These are phyloP conservation scores for Euura saliciscinereae DNA, from an alignment of 1,140 invertebrate genomes.

Conservation along the genomic window DNA sequence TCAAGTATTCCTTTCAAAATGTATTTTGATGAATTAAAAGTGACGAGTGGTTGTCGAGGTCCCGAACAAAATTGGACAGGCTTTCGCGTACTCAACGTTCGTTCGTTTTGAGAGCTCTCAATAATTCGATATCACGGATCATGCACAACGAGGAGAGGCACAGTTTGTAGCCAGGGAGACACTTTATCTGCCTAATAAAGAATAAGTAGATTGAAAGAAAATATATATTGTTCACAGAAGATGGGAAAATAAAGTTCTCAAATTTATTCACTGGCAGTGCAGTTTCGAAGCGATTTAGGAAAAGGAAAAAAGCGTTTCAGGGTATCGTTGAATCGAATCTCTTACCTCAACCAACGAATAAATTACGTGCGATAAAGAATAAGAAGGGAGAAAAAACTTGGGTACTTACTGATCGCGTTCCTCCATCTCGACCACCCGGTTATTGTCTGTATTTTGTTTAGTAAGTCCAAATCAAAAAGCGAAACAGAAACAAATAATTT, in stretches of 20 bases:
- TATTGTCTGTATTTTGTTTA: conserved; percentile 71
- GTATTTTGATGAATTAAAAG: background rate
- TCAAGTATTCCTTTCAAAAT: background rate
- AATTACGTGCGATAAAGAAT: too few species aligned
- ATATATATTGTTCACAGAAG: too few species aligned
- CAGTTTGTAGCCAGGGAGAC: background rate
- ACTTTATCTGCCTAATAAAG: background rate
- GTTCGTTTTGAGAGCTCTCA: background rate
- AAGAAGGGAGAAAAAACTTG: conserved; percentile 14
- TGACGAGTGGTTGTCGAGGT: too few species aligned
- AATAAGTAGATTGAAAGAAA: background rate
- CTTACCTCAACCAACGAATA: too few species aligned
- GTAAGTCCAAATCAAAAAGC: conserved; percentile 61
- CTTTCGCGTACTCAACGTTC: background rate
- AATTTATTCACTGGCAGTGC: too few species aligned
- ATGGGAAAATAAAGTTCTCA: too few species aligned
- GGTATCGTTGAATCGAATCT: too few species aligned
- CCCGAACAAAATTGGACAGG: background rate
- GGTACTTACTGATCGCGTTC: conserved; percentile 84
- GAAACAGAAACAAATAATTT: conserved; percentile 60
- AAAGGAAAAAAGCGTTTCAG: too few species aligned
- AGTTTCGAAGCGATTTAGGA: too few species aligned
- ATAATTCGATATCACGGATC: background rate
- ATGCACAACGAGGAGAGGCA: background rate
- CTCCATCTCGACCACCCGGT: conserved; percentile 75